phyloP scores from a whole-genome alignment of 2,113 vertebrate genomes.

The Morone saxatilis region DNA sequence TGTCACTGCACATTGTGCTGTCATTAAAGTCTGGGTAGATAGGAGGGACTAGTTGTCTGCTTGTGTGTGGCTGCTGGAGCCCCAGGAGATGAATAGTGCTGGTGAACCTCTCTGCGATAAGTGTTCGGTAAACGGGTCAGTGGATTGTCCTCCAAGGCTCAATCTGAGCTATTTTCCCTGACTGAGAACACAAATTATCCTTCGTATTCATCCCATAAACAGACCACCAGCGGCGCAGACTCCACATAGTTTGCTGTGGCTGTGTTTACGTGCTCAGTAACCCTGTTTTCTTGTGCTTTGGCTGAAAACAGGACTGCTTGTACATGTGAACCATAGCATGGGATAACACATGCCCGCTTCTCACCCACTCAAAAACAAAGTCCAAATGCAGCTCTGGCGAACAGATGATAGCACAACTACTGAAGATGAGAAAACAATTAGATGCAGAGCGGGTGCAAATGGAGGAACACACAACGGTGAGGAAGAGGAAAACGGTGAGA shows the following conservation, averaged over 20 bases:
- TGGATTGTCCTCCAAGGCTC: slow-evolving; percentile 75
- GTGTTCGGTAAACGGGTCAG: slow-evolving; percentile 82
- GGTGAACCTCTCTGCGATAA: slow-evolving; percentile 80
- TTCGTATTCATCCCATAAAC: slow-evolving; percentile 76
- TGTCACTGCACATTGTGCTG: slow-evolving; percentile 58
- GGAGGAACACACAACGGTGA: slow-evolving; percentile 28
- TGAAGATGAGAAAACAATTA: slow-evolving; percentile 64
- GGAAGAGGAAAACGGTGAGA: slow-evolving; percentile 43
- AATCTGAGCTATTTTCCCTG: slow-evolving; percentile 80
- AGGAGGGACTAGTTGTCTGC: slow-evolving; percentile 57
- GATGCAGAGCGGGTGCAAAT: slow-evolving; percentile 30
- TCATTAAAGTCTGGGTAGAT: slow-evolving; percentile 71
- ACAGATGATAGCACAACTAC: slow-evolving; percentile 48
- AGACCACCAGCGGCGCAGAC: slow-evolving; percentile 65
- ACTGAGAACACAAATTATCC: slow-evolving; percentile 79
- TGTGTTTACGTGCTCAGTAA: slow-evolving; percentile 46
- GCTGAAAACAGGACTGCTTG: slow-evolving; percentile 30
- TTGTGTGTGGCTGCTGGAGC: slow-evolving; percentile 61
- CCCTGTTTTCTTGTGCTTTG: slow-evolving; percentile 54
- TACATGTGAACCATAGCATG: slow-evolving; percentile 24
- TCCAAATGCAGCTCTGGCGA: slow-evolving; percentile 20
- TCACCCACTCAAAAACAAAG: slow-evolving; percentile 41
- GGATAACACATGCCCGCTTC: slow-evolving; percentile 52
- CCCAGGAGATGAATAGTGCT: slow-evolving; percentile 69
- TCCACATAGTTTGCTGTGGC: slow-evolving; percentile 55